Evolutionary conservation across 2,888 invertebrate genomes (phyloP).

Genomic region (Eupelmus urozonus): DNA sequence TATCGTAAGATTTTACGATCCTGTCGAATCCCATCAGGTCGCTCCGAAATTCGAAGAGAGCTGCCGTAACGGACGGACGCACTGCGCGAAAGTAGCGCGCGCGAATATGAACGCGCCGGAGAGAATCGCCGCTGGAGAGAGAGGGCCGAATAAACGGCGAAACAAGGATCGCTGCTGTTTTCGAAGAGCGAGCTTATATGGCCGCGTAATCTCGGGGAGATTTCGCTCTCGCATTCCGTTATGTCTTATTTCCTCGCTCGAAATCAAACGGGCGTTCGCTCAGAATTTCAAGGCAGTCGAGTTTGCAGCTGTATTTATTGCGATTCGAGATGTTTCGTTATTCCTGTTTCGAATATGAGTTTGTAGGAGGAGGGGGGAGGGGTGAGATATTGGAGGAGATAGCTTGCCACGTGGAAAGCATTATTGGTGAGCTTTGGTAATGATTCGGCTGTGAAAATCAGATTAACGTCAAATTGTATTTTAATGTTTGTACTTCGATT

Average conservation of each 20-base stretch:
- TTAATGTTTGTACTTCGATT: too few species aligned
- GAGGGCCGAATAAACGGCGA: background rate
- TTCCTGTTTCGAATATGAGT: too few species aligned
- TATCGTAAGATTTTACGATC: conserved; percentile 53
- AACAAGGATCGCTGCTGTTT: background rate
- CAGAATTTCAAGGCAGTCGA: background rate
- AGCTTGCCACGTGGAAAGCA: too few species aligned
- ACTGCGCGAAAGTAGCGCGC: background rate
- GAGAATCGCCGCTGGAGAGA: background rate
- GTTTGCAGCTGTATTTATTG: conserved; percentile 4
- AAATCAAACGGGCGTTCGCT: conserved; percentile 29
- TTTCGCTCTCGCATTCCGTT: background rate
- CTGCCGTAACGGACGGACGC: too few species aligned
- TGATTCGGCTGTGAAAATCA: too few species aligned
- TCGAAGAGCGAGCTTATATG: background rate
- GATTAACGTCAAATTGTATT: too few species aligned
- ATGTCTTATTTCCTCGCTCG: background rate
- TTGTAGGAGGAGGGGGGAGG: too few species aligned
- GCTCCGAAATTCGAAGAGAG: background rate
- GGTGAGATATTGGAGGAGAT: too few species aligned
- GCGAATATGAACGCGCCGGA: conserved; percentile 37
- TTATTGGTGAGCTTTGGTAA: too few species aligned
- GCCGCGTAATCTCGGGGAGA: background rate
- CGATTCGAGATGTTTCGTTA: background rate
- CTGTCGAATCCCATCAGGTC: conserved; percentile 20